Base-by-base conservation (phyloP, 1,140 invertebrate species). In the Yoshiicerus persimilis region DNA sequence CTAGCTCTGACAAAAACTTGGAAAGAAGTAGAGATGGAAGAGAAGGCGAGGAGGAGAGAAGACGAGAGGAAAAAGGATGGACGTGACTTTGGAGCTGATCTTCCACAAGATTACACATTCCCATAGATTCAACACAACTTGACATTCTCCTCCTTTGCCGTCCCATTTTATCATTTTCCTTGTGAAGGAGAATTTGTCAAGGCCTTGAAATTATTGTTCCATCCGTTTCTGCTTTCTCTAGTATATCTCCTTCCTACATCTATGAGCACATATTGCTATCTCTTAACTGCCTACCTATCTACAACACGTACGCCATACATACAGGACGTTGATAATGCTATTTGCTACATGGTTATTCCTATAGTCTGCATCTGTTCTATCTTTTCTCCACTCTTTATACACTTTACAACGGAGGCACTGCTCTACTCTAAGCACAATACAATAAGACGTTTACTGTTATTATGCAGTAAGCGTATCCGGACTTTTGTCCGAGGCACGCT, bases 1-100 rank as follows among this genome's bases (percentile, higher is more conserved):
- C 27, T 30, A 16, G 23, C 64, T 30, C 23, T 70, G 64, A 70
- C 64, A 70, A 70, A 70, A 70, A 70, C 25, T 70, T 70, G 27
- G 47, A 70, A 27, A 70, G 64, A 70, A 70, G 27, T 70, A 70
- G 23, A 70, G 23, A 70, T 70, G 64, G 27, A 70, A 30, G 64
- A 70, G 64, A 84, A 47, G 10, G 83, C 39, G 83, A 84, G n/a
- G 83, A 30, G n/a, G 83, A 84, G 83, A 84, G 38, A 84, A 27
- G 80, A 84, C 6, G 83, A 38, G n/a, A 83, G 27, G 41, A 25
- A 83, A 34, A 80, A 83, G 27, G 86, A 66, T 30, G 30, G 75
- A 87, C 86, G 86, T 87, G 86, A 87, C 66, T 87, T 87, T 62
- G 34, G 38, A 56, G 36, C 41, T 83, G 86, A 87, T 87, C 86